Conservation (phyloP, 2,113 vertebrate species). For the Phaetusa simplex region DNA sequence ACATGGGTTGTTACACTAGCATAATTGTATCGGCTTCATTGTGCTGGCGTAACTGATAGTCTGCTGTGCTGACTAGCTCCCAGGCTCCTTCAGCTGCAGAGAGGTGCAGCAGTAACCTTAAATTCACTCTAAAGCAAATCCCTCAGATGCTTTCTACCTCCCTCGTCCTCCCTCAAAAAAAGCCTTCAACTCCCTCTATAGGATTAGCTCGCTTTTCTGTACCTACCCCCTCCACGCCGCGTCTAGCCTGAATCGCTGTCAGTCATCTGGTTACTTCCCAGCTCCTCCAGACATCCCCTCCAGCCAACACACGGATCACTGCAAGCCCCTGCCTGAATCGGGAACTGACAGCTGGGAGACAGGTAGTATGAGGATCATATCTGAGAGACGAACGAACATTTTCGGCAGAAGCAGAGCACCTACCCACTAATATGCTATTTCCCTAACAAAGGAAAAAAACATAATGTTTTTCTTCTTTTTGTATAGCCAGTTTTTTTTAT, state of each 20-base stretch:
- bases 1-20: not conserved
- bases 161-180: not conserved
- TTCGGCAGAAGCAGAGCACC: not conserved
- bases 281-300: slow-evolving; percentile 30
- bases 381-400: not conserved
- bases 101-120: slow-evolving; percentile 3
- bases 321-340: not conserved
- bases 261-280: slow-evolving; percentile 18
- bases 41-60: not conserved
- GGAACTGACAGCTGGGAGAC: not conserved
- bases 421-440: not conserved
- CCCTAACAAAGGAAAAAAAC: not conserved
- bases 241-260: not conserved
- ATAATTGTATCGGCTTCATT: not conserved
- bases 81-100: not conserved
- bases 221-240: not conserved
- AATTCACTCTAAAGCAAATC: slow-evolving; percentile 22
- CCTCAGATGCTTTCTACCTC: not conserved
- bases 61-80: not conserved
- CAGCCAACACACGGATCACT: not conserved
- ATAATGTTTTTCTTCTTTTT: not conserved
- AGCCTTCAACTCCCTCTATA: slow-evolving; percentile 17
- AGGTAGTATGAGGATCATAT: not conserved
- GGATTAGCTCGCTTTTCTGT: slow-evolving; percentile 14
- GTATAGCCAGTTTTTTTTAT: not conserved